A percentile compares a stretch with the other conserved stretches of the same genome.
phyloP scores from a whole-genome alignment of 2,113 vertebrate genomes.

The Oplegnathus fasciatus region DNA sequence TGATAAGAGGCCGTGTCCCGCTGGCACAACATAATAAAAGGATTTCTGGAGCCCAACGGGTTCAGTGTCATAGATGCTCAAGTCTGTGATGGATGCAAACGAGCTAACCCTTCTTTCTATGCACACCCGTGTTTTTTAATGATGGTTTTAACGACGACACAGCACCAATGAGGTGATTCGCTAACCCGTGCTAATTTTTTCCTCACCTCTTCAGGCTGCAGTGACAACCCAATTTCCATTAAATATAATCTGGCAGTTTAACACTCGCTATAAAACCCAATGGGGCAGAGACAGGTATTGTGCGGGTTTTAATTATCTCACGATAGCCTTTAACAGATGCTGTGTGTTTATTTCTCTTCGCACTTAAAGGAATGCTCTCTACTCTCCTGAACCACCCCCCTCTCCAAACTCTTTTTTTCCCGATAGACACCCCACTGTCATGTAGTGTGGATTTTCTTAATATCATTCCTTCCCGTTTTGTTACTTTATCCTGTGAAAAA shows the following conservation, averaged over 20 bases:
- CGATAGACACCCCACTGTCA: conserved; percentile 14
- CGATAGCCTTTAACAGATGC: conserved; percentile 72
- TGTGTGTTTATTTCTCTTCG: conserved; percentile 72
- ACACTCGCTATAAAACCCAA: conserved; percentile 78
- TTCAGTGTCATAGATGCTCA: conserved; percentile 48
- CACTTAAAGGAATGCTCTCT: conserved; percentile 51
- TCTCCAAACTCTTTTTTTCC: neutral
- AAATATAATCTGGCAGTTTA: conserved; percentile 83
- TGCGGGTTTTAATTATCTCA: conserved; percentile 78
- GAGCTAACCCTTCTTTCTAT: conserved; percentile 15
- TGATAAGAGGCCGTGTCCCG: conserved; percentile 61
- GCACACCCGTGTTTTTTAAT: conserved; percentile 23
- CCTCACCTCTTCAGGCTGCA: conserved; percentile 52
- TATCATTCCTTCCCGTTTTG: conserved; percentile 18
- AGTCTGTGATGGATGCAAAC: conserved; percentile 43
- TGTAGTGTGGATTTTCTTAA: conserved; percentile 30
- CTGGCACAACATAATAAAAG: conserved; percentile 67
- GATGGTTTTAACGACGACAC: conserved; percentile 43
- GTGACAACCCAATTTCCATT: conserved; percentile 77
- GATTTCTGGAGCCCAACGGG: conserved; percentile 38
- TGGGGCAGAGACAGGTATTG: conserved; percentile 76
- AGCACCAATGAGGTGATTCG: conserved; percentile 37
- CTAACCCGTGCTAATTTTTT: conserved; percentile 57
- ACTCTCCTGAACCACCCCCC: neutral
- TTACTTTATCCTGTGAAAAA: conserved; percentile 11